Evolutionary conservation across 2,888 invertebrate species (phyloP).

Genomic region (Trachelus iudaicus): DNA sequence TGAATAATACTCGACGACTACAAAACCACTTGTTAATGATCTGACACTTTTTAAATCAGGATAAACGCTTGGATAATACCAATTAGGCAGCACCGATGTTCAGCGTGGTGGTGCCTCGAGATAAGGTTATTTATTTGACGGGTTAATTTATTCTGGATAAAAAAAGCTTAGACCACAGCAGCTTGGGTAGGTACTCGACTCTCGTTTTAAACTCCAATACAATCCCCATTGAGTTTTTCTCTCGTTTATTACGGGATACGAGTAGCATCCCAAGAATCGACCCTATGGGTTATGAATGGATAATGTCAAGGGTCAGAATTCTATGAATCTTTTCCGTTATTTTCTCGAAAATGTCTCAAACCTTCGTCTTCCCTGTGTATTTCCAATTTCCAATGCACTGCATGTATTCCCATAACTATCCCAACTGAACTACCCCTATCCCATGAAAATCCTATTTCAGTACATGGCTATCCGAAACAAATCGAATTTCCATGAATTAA

Average conservation of each 20-base stretch:
- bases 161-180: conserved; percentile 30
- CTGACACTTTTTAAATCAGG: conserved; percentile 2
- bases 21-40: neutral
- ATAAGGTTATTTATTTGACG: conserved; percentile 51
- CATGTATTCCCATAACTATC: too few species aligned
- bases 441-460: neutral
- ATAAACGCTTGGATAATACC: conserved; percentile 11
- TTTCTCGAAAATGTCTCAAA: too few species aligned
- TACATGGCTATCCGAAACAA: neutral
- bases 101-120: conserved; percentile 30
- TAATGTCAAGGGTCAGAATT: too few species aligned
- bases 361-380: too few species aligned
- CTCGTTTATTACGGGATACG: too few species aligned
- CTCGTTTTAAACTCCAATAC: neutral
- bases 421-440: conserved; percentile 16
- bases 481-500: too few species aligned
- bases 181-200: neutral
- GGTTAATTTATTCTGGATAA: conserved; percentile 53
- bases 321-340: too few species aligned
- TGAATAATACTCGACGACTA: neutral
- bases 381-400: too few species aligned
- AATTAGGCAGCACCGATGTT: conserved; percentile 15
- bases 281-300: too few species aligned
- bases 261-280: too few species aligned
- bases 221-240: too few species aligned